Conservation (phyloP, 2,797 vertebrate genomes). For the Peromyscus aztecus region DNA sequence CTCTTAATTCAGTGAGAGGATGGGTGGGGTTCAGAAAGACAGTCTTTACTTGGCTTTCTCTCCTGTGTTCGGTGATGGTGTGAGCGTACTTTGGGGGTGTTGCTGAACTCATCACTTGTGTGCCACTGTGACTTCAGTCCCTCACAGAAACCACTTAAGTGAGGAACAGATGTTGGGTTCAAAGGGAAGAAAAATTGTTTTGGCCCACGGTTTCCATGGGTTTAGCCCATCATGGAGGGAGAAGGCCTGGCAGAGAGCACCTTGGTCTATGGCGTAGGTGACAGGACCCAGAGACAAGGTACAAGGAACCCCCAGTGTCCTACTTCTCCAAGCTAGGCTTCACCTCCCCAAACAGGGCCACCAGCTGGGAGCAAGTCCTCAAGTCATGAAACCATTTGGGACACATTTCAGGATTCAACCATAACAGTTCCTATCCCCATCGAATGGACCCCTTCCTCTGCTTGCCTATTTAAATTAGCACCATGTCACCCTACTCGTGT, state of each 20-base stretch:
- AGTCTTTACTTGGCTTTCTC: neutral
- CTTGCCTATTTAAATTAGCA: neutral
- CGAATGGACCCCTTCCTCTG: neutral
- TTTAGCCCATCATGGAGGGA: neutral
- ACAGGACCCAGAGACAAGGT: neutral
- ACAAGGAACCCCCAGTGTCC: neutral
- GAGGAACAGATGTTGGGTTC: neutral
- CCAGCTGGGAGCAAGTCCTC: neutral
- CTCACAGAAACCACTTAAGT: neutral
- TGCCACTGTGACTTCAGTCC: neutral
- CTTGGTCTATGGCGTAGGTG: neutral
- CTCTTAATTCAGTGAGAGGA: neutral
- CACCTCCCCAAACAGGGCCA: neutral
- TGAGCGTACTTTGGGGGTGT: neutral
- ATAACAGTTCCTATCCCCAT: too few relatives aligned
- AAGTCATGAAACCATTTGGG: neutral
- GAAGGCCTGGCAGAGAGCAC: neutral
- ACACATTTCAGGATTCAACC: neutral
- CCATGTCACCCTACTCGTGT: rapidly evolving
- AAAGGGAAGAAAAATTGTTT: neutral
- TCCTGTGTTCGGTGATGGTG: neutral
- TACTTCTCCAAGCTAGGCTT: neutral
- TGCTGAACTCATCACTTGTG: neutral
- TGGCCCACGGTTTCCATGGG: neutral
- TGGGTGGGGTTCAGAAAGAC: neutral